Base-by-base conservation (phyloP, 2,888 invertebrate genomes). In the Lasioglossum pauxillum region DNA sequence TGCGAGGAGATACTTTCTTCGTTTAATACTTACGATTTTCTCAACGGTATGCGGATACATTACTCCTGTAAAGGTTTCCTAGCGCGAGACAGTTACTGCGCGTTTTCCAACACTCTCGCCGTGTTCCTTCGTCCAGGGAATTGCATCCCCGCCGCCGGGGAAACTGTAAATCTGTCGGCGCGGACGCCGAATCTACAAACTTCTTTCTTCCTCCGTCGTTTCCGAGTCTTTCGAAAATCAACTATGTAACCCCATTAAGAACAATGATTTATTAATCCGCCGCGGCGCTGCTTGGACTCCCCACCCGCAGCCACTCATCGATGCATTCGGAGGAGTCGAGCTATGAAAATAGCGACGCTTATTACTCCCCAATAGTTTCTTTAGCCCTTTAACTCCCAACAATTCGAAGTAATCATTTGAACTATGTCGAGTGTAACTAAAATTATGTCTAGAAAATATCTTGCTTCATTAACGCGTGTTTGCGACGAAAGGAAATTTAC, bases 11-110 rank as follows among this genome's bases (percentile, higher is more conserved):
- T 90, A 90, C 88, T 89, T 90, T 85, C 78, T 79, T 79, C 23
- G 84, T 75, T 88, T 85, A 81, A 88, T 90, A 90, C 90, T 90
- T 87, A 85, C 87, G 80, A 90, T 90, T 90, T 86, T 88, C 83
- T 85, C 82, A 64, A 81, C 80, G 80, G 84, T 76, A 78, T 78
- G 83, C 87, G 90, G 90, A 90, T 90, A 81, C 87, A 84, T 90
- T 90, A 90, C 88, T 88, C 82, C 78, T 60, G 82, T 73, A 76
- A 86, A 89, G 84, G 84, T 90, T 90, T 90, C 85, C 89, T 90
- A 80, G 78, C 78, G 82, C 75, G 80, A 78, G 83, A 88, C 88
- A 72, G 83, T 90, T 87, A 84, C 75, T 74, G 82, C 83, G 80
- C 88, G 82, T 89, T 90, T 88, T 87, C 89, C 86, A 80, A 84